phyloP scores from a whole-genome alignment of 2,797 vertebrate species.

The Rhinogobio ventralis region DNA sequence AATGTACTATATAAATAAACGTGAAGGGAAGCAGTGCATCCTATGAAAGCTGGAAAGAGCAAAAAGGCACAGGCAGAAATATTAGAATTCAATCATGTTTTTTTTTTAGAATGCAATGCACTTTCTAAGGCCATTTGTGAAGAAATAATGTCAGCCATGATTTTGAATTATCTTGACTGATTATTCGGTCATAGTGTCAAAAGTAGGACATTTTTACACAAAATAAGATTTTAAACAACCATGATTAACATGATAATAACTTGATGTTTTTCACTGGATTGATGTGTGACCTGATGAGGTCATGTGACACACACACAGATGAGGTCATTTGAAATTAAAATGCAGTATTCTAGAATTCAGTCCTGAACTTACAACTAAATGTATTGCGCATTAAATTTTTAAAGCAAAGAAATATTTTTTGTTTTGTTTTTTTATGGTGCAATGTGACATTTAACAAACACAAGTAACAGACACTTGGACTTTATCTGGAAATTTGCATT shows the following conservation, averaged over 20 bases:
- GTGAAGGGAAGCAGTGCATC: not conserved
- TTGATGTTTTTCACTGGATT: not conserved
- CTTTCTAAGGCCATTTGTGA: not conserved
- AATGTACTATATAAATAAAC: not conserved
- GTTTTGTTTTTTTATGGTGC: not conserved
- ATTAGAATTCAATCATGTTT: not conserved
- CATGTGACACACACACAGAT: too few species aligned
- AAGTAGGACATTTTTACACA: not conserved
- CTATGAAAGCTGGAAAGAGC: not conserved
- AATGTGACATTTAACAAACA: not conserved
- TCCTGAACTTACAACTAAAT: not conserved
- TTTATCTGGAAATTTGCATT: not conserved
- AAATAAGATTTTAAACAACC: not conserved
- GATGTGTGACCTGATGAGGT: not conserved
- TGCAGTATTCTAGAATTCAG: not conserved
- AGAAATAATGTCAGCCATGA: not conserved
- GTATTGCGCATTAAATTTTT: not conserved
- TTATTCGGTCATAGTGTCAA: not conserved
- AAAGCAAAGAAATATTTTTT: not conserved
- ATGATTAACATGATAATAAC: not conserved
- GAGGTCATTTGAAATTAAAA: not conserved
- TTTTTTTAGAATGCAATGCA: not conserved
- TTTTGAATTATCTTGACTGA: not conserved
- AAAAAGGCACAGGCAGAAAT: not conserved
- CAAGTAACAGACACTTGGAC: not conserved